These are phyloP conservation scores for Excalfactoria chinensis DNA, from an alignment of 2,113 vertebrate species.

Conservation along the genomic window DNA sequence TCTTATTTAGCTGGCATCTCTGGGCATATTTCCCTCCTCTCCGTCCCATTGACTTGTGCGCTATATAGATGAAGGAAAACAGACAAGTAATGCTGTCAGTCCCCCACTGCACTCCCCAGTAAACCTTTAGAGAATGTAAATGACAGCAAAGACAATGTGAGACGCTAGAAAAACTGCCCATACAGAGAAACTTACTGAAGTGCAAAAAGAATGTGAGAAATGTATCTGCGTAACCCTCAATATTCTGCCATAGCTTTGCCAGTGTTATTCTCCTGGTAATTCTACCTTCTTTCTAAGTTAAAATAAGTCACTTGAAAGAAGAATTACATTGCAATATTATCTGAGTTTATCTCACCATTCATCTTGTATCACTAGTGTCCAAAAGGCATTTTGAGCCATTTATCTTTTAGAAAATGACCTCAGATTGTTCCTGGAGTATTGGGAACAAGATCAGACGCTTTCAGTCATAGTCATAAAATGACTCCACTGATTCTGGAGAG, in stretches of 20 bases:
- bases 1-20: neutral
- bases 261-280: neutral
- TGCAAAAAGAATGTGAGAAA: neutral
- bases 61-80: neutral
- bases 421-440: neutral
- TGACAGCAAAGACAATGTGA: neutral
- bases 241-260: neutral
- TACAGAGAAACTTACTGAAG: neutral
- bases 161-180: neutral
- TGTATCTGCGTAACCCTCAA: neutral
- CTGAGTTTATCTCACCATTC: neutral
- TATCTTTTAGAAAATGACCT: neutral
- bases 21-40: neutral
- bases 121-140: neutral
- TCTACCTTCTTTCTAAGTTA: neutral
- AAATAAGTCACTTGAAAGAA: neutral
- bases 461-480: neutral
- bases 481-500: neutral
- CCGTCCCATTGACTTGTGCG: neutral
- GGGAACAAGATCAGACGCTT: neutral
- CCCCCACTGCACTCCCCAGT: neutral
- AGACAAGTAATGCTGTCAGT: neutral
- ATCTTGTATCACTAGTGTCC: neutral
- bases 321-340: neutral
- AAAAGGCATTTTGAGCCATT: neutral